These are phyloP conservation scores for Perca flavescens DNA, from an alignment of 2,113 vertebrate genomes.

Conservation along the genomic window DNA sequence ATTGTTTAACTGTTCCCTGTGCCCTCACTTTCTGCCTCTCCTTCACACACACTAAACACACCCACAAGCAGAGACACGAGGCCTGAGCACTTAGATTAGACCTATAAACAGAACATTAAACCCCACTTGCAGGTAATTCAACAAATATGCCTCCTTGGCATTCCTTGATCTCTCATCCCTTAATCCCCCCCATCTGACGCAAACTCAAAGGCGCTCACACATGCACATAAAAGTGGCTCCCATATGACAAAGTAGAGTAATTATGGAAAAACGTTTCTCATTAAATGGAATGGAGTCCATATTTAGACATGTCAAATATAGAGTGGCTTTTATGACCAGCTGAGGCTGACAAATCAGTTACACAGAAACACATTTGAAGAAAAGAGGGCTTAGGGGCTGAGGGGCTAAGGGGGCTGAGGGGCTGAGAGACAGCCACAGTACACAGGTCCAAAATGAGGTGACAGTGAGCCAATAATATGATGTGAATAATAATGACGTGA, in stretches of 20 bases:
- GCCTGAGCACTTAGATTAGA: conserved; percentile 11
- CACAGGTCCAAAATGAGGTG: neutral
- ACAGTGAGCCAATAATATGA: neutral
- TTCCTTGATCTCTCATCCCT: conserved; percentile 1
- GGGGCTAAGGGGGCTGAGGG: neutral
- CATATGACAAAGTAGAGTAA: conserved; percentile 32
- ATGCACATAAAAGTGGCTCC: conserved; percentile 40
- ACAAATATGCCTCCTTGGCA: conserved; percentile 26
- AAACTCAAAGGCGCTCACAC: conserved; percentile 5
- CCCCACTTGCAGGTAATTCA: conserved; percentile 32
- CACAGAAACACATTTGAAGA: conserved; percentile 1
- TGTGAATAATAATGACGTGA: neutral
- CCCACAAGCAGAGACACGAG: neutral
- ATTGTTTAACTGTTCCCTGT: conserved; percentile 34
- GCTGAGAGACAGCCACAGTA: neutral
- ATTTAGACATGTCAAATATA: conserved; percentile 56
- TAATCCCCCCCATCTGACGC: neutral
- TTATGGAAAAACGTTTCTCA: conserved; percentile 34
- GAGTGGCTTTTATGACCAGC: conserved; percentile 36
- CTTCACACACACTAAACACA: conserved; percentile 2
- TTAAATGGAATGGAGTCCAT: conserved; percentile 44
- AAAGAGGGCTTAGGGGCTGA: neutral
- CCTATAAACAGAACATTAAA: conserved; percentile 42
- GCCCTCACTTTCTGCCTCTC: neutral
- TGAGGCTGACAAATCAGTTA: conserved; percentile 5